phyloP scores from a whole-genome alignment of 2,797 vertebrate species.

The Malacoraja senta region DNA sequence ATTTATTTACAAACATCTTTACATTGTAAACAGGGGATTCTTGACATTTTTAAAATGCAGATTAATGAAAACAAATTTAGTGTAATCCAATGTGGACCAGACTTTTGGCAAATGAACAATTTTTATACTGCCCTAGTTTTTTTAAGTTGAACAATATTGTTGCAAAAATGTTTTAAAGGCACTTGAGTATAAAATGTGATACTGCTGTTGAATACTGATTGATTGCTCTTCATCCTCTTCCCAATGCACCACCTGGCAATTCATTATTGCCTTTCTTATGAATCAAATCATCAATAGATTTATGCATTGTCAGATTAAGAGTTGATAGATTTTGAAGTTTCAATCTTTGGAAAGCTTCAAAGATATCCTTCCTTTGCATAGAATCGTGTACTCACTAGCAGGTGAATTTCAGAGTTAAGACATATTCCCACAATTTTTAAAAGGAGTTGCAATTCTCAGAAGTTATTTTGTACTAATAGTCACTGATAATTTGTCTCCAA shows the following conservation, averaged over 20 bases:
- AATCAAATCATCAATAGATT: background rate
- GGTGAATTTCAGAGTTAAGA: background rate
- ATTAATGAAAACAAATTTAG: background rate
- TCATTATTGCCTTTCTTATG: background rate
- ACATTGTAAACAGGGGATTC: background rate
- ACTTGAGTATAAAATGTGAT: background rate
- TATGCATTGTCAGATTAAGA: slow-evolving; percentile 8
- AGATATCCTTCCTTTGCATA: background rate
- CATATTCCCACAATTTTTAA: background rate
- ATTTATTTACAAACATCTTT: background rate
- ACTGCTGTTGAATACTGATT: background rate
- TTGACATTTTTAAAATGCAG: background rate
- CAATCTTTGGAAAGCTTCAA: background rate
- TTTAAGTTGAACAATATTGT: background rate
- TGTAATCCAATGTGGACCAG: background rate
- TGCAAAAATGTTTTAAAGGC: background rate
- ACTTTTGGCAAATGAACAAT: background rate
- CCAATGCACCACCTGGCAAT: background rate
- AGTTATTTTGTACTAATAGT: background rate
- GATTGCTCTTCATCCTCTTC: background rate
- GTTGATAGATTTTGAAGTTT: background rate
- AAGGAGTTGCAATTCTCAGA: background rate
- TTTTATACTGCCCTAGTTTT: background rate
- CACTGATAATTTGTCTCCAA: background rate
- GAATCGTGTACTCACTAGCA: background rate